These are phyloP conservation scores for Drosophila seguyi DNA, from an alignment of 1,140 invertebrate genomes.

Conservation along the genomic window DNA sequence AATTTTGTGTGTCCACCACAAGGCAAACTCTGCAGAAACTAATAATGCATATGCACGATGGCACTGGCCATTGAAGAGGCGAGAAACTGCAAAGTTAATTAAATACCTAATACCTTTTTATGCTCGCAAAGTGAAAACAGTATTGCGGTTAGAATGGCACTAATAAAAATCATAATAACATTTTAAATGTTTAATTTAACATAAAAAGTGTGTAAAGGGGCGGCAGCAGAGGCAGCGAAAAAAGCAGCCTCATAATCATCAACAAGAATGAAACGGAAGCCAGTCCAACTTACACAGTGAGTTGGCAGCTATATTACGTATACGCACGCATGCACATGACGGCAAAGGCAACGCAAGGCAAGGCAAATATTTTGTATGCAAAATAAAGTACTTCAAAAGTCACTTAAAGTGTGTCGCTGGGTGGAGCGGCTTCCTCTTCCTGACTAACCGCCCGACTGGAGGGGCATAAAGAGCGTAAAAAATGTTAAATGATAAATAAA, in stretches of 20 bases:
- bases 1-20: slow-evolving; percentile 53
- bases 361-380: slow-evolving; percentile 78
- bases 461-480: slow-evolving; percentile 79
- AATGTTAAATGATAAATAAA: slow-evolving; percentile 84
- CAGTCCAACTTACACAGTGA: slow-evolving; percentile 42
- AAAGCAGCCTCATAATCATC: slow-evolving; percentile 8
- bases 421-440: slow-evolving; percentile 12
- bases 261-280: slow-evolving; percentile 22
- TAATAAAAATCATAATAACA: slow-evolving; percentile 49
- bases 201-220: slow-evolving; percentile 37
- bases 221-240: background rate
- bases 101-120: slow-evolving; percentile 29
- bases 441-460: slow-evolving; percentile 20
- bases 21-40: slow-evolving; percentile 27
- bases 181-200: slow-evolving; percentile 60
- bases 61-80: background rate
- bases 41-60: slow-evolving; percentile 19
- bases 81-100: slow-evolving; percentile 33
- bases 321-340: slow-evolving; percentile 57
- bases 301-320: slow-evolving; percentile 69
- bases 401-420: slow-evolving; percentile 72
- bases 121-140: slow-evolving; percentile 33
- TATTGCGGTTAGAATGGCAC: slow-evolving; percentile 26
- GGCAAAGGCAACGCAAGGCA: slow-evolving; percentile 24
- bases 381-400: slow-evolving; percentile 83